These are phyloP conservation scores for Coregonus suidteri DNA, from an alignment of 2,797 vertebrate species.

Conservation along the genomic window DNA sequence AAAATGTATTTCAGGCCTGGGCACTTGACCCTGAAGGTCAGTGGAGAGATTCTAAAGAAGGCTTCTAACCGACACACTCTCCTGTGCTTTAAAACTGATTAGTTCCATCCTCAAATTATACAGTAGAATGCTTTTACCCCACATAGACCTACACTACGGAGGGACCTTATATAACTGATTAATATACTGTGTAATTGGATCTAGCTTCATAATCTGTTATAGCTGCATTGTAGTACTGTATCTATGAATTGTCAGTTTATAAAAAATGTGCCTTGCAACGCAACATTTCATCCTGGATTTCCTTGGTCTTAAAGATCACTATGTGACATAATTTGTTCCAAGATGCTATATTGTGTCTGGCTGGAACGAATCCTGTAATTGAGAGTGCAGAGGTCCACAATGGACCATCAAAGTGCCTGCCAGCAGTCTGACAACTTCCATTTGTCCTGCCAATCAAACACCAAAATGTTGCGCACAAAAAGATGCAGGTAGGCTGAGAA, in stretches of 20 bases:
- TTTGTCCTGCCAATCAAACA: constrained; percentile 37
- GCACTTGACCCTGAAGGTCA: constrained; percentile 27
- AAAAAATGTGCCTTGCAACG: too few relatives aligned
- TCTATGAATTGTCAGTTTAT: background rate
- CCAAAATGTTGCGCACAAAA: background rate
- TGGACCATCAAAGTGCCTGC: constrained; percentile 16
- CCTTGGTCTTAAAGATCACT: constrained; percentile 22
- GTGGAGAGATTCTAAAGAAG: background rate
- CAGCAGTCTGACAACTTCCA: constrained; percentile 3
- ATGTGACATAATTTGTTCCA: constrained; percentile 42
- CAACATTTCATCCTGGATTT: constrained; percentile 11
- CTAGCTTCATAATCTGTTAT: background rate
- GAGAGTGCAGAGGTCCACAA: constrained; percentile 39
- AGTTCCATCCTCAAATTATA: background rate
- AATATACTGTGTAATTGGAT: background rate
- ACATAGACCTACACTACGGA: background rate
- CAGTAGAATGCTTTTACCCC: background rate
- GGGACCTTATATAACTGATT: background rate
- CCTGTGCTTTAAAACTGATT: background rate
- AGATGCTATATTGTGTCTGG: constrained; percentile 11
- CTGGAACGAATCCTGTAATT: constrained; percentile 35
- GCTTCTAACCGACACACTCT: background rate
- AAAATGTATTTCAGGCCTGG: constrained; percentile 11
- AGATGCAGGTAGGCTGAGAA: background rate
- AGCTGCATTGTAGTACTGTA: background rate